Percentiles rank a stretch among this genome's conserved stretches.
Conservation (phyloP, 2,888 invertebrate species). For the Acleris literana region DNA sequence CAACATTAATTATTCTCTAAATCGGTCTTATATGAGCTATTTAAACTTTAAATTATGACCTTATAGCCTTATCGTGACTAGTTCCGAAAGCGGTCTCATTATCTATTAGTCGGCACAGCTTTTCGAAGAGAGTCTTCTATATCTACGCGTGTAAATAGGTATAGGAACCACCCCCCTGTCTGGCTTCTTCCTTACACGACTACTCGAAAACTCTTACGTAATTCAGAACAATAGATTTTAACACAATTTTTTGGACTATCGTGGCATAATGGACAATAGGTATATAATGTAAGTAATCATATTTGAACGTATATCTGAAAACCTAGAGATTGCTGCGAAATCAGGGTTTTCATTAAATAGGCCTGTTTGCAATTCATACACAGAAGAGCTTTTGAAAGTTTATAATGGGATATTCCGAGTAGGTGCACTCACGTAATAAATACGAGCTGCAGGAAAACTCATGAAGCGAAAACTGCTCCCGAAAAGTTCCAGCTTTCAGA, state of each 20-base stretch:
- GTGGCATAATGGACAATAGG: conserved; percentile 21
- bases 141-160: conserved; percentile 24
- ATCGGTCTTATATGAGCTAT: conserved; percentile 61
- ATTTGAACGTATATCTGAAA: too few species aligned
- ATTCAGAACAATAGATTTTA: conserved; percentile 53
- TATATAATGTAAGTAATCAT: neutral
- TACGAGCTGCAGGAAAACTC: conserved; percentile 53
- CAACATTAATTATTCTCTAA: conserved; percentile 76
- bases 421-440: conserved; percentile 59
- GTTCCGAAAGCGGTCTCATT: conserved; percentile 12
- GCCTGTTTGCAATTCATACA: conserved; percentile 53
- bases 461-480: conserved; percentile 53
- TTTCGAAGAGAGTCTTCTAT: conserved; percentile 2
- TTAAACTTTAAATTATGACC: conserved; percentile 51
- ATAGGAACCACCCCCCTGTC: conserved; percentile 40
- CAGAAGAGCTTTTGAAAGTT: conserved; percentile 64
- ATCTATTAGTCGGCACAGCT: conserved; percentile 6
- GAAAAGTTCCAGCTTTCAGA: conserved; percentile 44
- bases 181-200: conserved; percentile 46
- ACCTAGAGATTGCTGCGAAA: neutral
- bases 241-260: conserved; percentile 47
- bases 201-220: conserved; percentile 51
- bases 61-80: conserved; percentile 41
- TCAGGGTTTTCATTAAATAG: conserved; percentile 17
- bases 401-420: conserved; percentile 62